Base-by-base conservation (phyloP, 2,113 vertebrate genomes). In the Petrocephalus zakoni region DNA sequence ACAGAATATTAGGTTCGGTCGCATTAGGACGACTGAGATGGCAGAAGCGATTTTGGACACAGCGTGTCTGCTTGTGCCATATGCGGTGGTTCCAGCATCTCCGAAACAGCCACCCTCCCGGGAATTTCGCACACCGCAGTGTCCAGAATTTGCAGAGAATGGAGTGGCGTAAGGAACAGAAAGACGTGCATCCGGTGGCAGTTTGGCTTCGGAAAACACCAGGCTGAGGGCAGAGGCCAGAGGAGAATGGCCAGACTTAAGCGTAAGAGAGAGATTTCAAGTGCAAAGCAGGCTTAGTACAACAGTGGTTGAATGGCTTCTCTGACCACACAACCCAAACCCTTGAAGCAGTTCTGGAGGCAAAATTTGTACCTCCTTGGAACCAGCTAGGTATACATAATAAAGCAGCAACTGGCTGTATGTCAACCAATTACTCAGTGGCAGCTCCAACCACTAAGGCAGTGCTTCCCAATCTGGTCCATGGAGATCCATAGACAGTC, bases 341-440 rank as follows among this genome's bases (percentile, higher is more conserved):
- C 13, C 72, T 78, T 78, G 72, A 42, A 78, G 4, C 29, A 75
- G 29, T 75, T 19, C 4, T 37, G 29, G 15, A 37, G 68, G 25
- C 15, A 75, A 75, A 19, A 34, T 34, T 78, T 29, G 34, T 29
- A 19, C 72, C 34, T 19, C 7, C 72, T 34, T 19, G 34, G 34
- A 17, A 19, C 72, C 29, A 19, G 34, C 72, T 42, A 78, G 72
- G 8, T 68, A 1, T 25, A 25, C 9, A 9, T 64, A 68, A 68
- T 68, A 68, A 68, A 68, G 61, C 25, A 1, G n/a, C 58, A 29
- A 68, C 61, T 68, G 61, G 25, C 21, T 52, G 13, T 52, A 53
- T 85, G 49, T 85, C 83, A 85, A 85, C 53, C 83, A 53, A 85
- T 85, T 85, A 85, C n/a, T 6, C 61, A 29, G 61, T 68, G 61